These are phyloP conservation scores for Hesperia comma DNA, from an alignment of 2,888 invertebrate genomes.

Conservation along the genomic window DNA sequence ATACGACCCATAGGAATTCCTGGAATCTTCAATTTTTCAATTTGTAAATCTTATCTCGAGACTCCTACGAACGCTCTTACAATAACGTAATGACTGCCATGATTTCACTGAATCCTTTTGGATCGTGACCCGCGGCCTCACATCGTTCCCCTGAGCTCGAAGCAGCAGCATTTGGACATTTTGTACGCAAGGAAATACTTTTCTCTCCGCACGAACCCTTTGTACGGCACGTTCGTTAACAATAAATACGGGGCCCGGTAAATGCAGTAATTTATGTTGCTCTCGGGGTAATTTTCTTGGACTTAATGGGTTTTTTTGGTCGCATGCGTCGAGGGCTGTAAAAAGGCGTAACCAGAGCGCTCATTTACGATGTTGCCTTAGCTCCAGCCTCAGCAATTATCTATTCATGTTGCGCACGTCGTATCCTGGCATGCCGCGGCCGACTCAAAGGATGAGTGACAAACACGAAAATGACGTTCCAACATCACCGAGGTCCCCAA, in stretches of 20 bases:
- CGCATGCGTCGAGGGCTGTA: slow-evolving; percentile 12
- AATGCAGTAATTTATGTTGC: slow-evolving; percentile 46
- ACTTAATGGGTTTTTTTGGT: slow-evolving; percentile 37
- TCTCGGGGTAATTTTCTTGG: slow-evolving; percentile 41
- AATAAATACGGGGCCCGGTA: slow-evolving; percentile 38
- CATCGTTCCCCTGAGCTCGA: slow-evolving; percentile 57
- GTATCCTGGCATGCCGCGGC: slow-evolving; percentile 55
- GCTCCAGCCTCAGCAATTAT: slow-evolving; percentile 55
- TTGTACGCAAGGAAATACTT: slow-evolving; percentile 50
- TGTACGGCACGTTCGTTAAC: slow-evolving; percentile 33
- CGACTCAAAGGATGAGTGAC: slow-evolving; percentile 57
- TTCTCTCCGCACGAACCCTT: slow-evolving; percentile 40
- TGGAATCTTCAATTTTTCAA: slow-evolving; percentile 28
- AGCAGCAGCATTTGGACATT: slow-evolving; percentile 54
- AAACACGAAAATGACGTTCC: slow-evolving; percentile 43
- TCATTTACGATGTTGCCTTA: slow-evolving; percentile 47
- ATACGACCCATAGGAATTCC: background rate
- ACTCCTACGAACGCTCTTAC: slow-evolving; percentile 33
- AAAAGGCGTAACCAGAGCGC: slow-evolving; percentile 43
- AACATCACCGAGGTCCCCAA: slow-evolving; percentile 41
- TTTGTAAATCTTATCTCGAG: slow-evolving; percentile 43
- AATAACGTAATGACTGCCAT: slow-evolving; percentile 60
- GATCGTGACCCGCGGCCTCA: slow-evolving; percentile 57
- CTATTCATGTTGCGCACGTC: slow-evolving; percentile 59
- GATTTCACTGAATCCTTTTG: slow-evolving; percentile 48